Conservation (phyloP, 2,113 vertebrate genomes). For the Desmodus rotundus region DNA sequence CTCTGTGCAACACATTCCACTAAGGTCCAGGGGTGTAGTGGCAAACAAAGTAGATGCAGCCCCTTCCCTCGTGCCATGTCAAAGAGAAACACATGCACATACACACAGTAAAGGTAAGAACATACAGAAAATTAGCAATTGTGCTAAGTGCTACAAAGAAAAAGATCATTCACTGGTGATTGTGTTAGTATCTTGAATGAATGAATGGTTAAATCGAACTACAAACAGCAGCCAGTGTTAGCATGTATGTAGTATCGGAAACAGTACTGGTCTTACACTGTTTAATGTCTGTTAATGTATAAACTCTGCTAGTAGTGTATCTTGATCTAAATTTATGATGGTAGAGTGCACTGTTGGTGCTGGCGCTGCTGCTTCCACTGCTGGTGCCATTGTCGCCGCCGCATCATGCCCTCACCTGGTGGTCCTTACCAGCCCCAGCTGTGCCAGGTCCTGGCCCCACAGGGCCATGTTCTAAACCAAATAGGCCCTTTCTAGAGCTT, state of each 20-base stretch:
- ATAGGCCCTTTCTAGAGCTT: slow-evolving; percentile 84
- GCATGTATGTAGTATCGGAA: neutral
- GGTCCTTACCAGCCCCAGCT: slow-evolving; percentile 81
- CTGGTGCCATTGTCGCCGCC: neutral
- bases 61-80: neutral
- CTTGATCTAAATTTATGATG: neutral
- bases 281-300: neutral
- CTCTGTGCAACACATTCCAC: neutral
- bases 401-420: slow-evolving; percentile 79
- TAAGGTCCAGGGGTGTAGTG: neutral
- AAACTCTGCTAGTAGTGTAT: neutral
- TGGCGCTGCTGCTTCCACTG: neutral
- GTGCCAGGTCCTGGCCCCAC: slow-evolving; percentile 81
- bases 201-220: neutral
- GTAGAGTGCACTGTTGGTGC: too few relatives aligned
- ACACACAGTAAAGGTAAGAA: neutral
- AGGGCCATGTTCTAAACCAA: slow-evolving; percentile 83
- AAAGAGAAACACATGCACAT: neutral
- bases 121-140: neutral
- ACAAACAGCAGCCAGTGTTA: neutral
- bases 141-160: neutral
- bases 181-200: neutral
- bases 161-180: neutral
- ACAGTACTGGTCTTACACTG: neutral
- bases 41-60: neutral